Evolutionary conservation across 2,888 invertebrate species (phyloP), one percentile per base, ranked within the genome.

Genomic region (Leptinotarsa juncta): DNA sequence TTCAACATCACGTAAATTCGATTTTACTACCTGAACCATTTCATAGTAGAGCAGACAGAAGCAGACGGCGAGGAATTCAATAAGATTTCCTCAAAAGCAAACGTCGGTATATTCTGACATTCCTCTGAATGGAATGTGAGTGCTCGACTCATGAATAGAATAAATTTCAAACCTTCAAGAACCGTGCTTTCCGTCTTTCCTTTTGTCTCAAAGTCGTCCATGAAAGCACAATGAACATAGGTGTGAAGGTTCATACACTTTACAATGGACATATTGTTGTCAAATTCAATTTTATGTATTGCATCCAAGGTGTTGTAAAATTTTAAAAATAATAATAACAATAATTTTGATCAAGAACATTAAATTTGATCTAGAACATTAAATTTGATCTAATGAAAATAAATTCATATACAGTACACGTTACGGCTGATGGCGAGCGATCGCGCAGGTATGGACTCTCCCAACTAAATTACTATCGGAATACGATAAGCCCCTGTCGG

Each of bases 161-260:
- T 78, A 73, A 76, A 77, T 80, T 79, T 77, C 77, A 75, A 73
- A 77, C 77, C 77, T 78, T 77, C 79, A 75, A 77, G 79, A 78
- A 72, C 70, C 70, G 75, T 71, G 75, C 74, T 67, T 68, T 72
- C 65, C 26, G n/a, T 32, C 74, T 67, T 67, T 72, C 65, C 26
- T 7, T 32, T 68, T 12, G n/a, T 18, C 55, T 53, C 23, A 16
- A 57, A 57, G 57, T 23, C 23, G 14, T 57, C 14, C 23, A 18
- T 57, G 57, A 23, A 15, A 23, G 15, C 20, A 20, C 20, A 15
- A 14, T 23, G 57, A 12, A 57, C 14, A 10, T 57, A 10, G 12
- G 20, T 57, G 15, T 20, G 3, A 7, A 57, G 23, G 4, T 20
- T 10, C 26, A 20, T 23, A 15, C 14, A 57, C 20, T 15, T 57